These are phyloP conservation scores for Oreocharis arfaki DNA, from an alignment of 2,113 vertebrate species.

Conservation along the genomic window DNA sequence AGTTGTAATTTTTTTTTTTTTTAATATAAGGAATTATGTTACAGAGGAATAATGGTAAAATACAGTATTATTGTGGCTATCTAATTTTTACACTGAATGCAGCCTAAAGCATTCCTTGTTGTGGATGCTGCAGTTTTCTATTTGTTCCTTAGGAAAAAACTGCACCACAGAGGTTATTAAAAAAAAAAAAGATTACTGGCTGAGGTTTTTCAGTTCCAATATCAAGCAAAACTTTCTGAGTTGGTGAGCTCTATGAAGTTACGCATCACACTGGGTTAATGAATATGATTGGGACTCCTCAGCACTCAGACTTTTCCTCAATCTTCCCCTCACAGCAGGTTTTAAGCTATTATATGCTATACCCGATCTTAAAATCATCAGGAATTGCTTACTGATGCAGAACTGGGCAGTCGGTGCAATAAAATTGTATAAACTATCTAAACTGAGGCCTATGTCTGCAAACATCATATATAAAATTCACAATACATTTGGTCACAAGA, in stretches of 20 bases:
- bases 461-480: neutral
- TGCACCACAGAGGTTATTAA: neutral
- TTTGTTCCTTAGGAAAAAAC: neutral
- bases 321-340: neutral
- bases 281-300: neutral
- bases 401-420: neutral
- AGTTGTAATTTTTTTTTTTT: too few species aligned
- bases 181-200: neutral
- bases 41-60: neutral
- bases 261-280: neutral
- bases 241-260: neutral
- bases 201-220: neutral
- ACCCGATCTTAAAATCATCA: neutral
- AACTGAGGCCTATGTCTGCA: neutral
- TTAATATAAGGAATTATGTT: accelerated
- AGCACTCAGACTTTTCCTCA: neutral
- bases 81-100: neutral
- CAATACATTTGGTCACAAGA: neutral
- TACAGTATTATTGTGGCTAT: neutral
- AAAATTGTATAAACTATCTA: neutral
- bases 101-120: neutral
- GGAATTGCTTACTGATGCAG: neutral
- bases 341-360: neutral
- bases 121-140: neutral
- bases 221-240: neutral